Conservation (phyloP, 2,113 vertebrate genomes). For the Misgurnus anguillicaudatus region DNA sequence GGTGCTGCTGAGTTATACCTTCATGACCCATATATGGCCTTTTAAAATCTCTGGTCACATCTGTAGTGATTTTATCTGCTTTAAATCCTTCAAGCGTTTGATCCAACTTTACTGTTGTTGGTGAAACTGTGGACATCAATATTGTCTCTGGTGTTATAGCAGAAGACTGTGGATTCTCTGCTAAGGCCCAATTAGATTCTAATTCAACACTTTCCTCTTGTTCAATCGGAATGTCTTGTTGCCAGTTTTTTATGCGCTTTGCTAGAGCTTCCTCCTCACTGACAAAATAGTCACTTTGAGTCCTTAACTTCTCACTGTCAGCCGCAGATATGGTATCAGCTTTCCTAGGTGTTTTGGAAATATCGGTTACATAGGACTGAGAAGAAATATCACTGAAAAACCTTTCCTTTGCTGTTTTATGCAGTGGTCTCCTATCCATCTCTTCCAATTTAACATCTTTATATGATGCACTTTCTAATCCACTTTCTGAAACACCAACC, state of each 20-base stretch:
- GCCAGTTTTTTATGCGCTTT: conserved; percentile 73
- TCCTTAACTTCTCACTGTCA: conserved; percentile 65
- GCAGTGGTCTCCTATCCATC: conserved; percentile 8
- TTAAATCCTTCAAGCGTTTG: not conserved
- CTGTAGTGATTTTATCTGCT: conserved; percentile 13
- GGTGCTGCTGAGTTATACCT: not conserved
- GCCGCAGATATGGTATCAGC: conserved; percentile 46
- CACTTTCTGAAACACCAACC: conserved; percentile 41
- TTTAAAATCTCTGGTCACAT: not conserved
- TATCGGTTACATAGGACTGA: conserved; percentile 23
- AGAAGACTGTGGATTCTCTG: conserved; percentile 52
- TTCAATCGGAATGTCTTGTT: conserved; percentile 67
- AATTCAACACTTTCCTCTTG: conserved; percentile 72
- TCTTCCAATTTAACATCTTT: conserved; percentile 19
- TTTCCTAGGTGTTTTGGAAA: conserved; percentile 18
- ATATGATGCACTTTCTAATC: conserved; percentile 15
- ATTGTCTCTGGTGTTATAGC: conserved; percentile 36
- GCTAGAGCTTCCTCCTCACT: conserved; percentile 74
- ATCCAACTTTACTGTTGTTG: not conserved
- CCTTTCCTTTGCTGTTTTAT: conserved; percentile 45
- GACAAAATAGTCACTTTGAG: conserved; percentile 72
- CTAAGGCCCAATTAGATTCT: conserved; percentile 70
- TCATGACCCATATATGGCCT: not conserved
- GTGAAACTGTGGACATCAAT: conserved; percentile 25
- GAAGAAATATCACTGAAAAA: conserved; percentile 26